Conservation (phyloP, 1,140 invertebrate species). For the Berghia stephanieae region DNA sequence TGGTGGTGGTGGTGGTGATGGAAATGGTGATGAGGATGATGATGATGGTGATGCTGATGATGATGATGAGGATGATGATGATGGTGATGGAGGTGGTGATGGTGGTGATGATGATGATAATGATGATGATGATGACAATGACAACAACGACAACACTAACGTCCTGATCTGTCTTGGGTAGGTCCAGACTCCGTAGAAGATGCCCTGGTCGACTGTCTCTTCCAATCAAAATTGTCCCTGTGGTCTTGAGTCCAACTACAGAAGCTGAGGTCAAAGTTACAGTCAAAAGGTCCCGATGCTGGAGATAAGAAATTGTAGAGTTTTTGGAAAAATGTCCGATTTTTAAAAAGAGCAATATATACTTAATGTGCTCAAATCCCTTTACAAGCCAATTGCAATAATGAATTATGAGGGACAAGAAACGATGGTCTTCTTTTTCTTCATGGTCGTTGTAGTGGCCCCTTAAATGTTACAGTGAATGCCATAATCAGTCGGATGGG, state of each 20-base stretch:
- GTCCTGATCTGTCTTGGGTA: slow-evolving; percentile 53
- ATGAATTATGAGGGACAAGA: neutral
- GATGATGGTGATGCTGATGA: too few relatives aligned
- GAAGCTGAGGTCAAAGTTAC: slow-evolving; percentile 55
- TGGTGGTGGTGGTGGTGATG: too few relatives aligned
- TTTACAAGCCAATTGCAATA: neutral
- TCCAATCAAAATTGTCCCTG: slow-evolving; percentile 63
- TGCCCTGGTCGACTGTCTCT: slow-evolving; percentile 44
- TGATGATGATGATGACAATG: neutral
- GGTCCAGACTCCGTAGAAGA: slow-evolving; percentile 54
- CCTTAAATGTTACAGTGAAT: too few relatives aligned
- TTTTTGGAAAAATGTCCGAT: neutral
- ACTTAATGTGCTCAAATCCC: neutral
- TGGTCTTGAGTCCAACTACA: slow-evolving; percentile 55
- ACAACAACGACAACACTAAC: slow-evolving; percentile 33
- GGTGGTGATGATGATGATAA: too few relatives aligned
- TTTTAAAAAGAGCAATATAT: neutral
- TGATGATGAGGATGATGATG: too few relatives aligned
- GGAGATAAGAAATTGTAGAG: neutral
- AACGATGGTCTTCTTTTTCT: too few relatives aligned
- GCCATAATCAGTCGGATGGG: too few relatives aligned
- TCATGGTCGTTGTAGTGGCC: too few relatives aligned
- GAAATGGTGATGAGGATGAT: too few relatives aligned
- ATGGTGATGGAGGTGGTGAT: too few relatives aligned
- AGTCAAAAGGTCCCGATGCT: slow-evolving; percentile 35